Conservation (phyloP, 2,888 invertebrate genomes). For the Philhelius pedissequus region DNA sequence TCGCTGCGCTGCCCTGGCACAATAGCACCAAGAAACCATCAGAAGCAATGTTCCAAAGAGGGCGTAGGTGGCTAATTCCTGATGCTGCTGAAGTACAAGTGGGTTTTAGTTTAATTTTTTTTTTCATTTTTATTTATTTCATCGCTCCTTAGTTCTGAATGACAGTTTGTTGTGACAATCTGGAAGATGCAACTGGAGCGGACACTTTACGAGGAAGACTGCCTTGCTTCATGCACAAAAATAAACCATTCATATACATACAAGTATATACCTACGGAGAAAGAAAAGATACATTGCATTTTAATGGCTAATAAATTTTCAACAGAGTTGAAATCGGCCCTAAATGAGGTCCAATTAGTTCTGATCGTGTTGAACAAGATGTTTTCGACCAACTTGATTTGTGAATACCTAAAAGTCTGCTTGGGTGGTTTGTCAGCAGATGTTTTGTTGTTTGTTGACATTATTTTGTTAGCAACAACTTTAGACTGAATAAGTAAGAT, state of each 20-base stretch:
- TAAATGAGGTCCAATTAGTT: constrained; percentile 50
- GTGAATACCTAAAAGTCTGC: background rate
- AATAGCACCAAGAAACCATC: constrained; percentile 35
- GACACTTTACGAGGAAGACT: background rate
- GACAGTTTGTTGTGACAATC: constrained; percentile 60
- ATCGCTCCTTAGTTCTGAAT: constrained; percentile 35
- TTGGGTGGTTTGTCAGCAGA: constrained; percentile 45
- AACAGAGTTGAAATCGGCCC: constrained; percentile 20
- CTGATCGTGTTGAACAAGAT: constrained; percentile 51
- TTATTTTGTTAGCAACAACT: background rate
- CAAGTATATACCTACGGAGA: too few species aligned
- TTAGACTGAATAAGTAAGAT: background rate
- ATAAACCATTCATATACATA: background rate
- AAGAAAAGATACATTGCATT: constrained; percentile 56
- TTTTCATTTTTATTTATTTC: constrained; percentile 29
- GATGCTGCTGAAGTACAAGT: constrained; percentile 30
- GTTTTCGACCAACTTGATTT: constrained; percentile 44
- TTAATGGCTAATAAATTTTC: constrained; percentile 55
- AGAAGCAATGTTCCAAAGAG: constrained; percentile 39
- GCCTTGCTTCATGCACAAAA: background rate
- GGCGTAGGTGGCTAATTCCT: constrained; percentile 47
- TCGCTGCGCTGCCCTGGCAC: constrained; percentile 40
- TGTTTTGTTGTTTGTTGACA: constrained; percentile 35
- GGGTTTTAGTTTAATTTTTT: constrained; percentile 29
- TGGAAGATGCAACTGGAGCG: constrained; percentile 45